Evolutionary conservation across 1,140 invertebrate species (phyloP).

Genomic region (Gryon sp.): DNA sequence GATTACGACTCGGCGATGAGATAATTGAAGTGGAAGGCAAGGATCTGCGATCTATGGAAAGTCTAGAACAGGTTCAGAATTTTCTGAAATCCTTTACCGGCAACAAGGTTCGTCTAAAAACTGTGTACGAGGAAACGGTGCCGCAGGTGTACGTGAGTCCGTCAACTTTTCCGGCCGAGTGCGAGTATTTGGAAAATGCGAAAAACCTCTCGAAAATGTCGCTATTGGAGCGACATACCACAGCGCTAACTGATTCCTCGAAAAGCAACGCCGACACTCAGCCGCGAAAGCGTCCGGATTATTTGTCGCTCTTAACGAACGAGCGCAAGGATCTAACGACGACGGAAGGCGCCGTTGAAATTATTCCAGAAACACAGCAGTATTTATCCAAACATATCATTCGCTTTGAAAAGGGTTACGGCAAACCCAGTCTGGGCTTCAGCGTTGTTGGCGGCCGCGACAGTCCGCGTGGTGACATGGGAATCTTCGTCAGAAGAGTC

Average conservation of each 20-base stretch:
- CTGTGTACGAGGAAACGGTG: conserved; percentile 75
- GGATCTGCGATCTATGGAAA: conserved; percentile 87
- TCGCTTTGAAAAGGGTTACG: conserved; percentile 83
- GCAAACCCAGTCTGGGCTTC: conserved; percentile 85
- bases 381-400: conserved; percentile 75
- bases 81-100: conserved; percentile 74
- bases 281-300: conserved; percentile 71
- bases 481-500: conserved; percentile 87
- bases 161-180: conserved; percentile 55
- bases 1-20: conserved; percentile 89
- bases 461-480: conserved; percentile 85
- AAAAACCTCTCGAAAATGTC: conserved; percentile 72
- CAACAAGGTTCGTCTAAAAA: conserved; percentile 72
- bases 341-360: conserved; percentile 45
- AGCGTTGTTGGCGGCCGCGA: conserved; percentile 88
- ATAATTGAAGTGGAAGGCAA: conserved; percentile 92
- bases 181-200: conserved; percentile 72
- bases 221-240: conserved; percentile 47
- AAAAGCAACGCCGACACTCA: conserved; percentile 28
- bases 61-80: conserved; percentile 82
- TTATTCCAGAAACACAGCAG: conserved; percentile 80
- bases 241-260: conserved; percentile 38
- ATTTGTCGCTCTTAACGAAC: conserved; percentile 68
- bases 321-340: conserved; percentile 67
- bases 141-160: conserved; percentile 71